A percentile compares a stretch with the other conserved stretches of the same genome.
These are phyloP conservation scores for Spialia ferax DNA, from an alignment of 2,888 invertebrate species.

Conservation along the genomic window DNA sequence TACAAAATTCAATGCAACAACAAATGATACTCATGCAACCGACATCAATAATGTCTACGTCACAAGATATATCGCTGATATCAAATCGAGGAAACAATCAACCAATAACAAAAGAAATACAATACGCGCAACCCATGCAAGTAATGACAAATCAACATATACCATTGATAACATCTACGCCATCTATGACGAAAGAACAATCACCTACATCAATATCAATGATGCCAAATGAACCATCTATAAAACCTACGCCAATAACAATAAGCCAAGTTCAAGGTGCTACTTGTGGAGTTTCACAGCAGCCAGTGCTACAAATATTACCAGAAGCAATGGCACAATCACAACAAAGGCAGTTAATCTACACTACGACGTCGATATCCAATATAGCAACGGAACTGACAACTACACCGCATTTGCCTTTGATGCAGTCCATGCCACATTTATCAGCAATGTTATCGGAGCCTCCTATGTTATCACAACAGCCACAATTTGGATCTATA, in stretches of 20 bases:
- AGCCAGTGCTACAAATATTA: not conserved
- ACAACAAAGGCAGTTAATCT: not conserved
- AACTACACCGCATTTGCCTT: constrained; percentile 11
- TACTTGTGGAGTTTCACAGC: not conserved
- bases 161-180: too few relatives aligned
- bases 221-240: too few relatives aligned
- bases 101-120: too few relatives aligned
- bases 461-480: not conserved
- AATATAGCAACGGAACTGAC: not conserved
- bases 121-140: too few relatives aligned
- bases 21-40: not conserved
- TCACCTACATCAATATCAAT: too few relatives aligned
- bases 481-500: not conserved
- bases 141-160: too few relatives aligned
- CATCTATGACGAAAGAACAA: too few relatives aligned
- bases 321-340: not conserved
- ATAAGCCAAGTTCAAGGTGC: not conserved
- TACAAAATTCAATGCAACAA: not conserved
- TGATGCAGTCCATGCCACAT: constrained; percentile 17
- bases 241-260: not conserved
- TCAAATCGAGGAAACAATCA: too few relatives aligned
- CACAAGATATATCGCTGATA: too few relatives aligned
- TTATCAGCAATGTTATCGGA: constrained; percentile 19
- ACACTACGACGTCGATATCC: not conserved
- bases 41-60: too few relatives aligned